Conservation (phyloP, 2,888 invertebrate genomes). For the Dorcus parallelipipedus region DNA sequence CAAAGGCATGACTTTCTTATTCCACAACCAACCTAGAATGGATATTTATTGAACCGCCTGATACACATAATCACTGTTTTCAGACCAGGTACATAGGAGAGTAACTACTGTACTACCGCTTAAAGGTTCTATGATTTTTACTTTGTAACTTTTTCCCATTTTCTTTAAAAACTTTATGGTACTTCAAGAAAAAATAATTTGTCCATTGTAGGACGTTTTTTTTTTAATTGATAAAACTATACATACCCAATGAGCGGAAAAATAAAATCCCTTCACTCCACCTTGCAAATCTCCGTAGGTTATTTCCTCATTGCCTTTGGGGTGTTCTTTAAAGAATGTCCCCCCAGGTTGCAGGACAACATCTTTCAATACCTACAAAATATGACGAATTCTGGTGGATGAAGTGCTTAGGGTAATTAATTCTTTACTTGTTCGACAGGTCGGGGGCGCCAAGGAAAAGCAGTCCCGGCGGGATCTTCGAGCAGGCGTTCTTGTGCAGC, state of each 20-base stretch:
- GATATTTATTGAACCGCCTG: no score
- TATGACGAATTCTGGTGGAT: no score
- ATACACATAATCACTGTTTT: no score
- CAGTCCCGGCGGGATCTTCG: constrained; percentile 62
- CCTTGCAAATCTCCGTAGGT: constrained; percentile 59
- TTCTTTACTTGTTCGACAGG: constrained; percentile 56
- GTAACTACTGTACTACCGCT: no score
- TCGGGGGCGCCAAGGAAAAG: constrained; percentile 78
- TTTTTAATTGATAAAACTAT: not conserved
- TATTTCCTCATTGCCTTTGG: constrained; percentile 32
- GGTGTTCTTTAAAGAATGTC: constrained; percentile 39
- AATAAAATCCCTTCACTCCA: constrained; percentile 75
- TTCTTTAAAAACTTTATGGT: no score
- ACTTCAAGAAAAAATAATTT: no score
- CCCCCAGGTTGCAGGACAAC: constrained; percentile 47
- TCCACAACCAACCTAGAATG: no score
- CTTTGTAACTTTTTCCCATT: no score
- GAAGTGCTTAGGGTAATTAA: not conserved
- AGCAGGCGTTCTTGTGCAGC: constrained; percentile 62
- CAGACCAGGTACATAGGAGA: no score
- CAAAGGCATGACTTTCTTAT: no score
- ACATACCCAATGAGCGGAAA: constrained; percentile 86
- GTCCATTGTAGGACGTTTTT: no score
- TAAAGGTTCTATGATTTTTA: no score
- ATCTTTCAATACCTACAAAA: constrained; percentile 48